Base-by-base conservation (phyloP, 2,888 invertebrate species). In the Neocrepidodera transversa region DNA sequence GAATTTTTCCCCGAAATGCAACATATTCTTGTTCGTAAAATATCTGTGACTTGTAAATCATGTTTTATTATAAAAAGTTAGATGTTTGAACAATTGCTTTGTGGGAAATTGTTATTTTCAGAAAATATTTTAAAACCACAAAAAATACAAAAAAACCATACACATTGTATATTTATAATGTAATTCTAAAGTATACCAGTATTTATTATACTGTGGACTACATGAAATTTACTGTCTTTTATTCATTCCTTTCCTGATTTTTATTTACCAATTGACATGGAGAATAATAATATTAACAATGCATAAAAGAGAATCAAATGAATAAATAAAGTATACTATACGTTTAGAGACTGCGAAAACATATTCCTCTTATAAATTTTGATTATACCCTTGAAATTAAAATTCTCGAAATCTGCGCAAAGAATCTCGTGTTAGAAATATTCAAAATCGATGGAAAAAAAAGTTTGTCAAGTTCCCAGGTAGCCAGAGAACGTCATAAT, bases 91-190 rank as follows among this genome's bases (percentile, higher is more conserved):
- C 79, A 79, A 73, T 75, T 80, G 80, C 80, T 80, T 80, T 80
- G 80, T 81, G 80, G 81, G 81, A 80, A 81, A 81, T 81, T 81
- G 82, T 81, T 82, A 81, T 81, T 81, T 82, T 82, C 80, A 81
- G 80, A 81, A 80, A 81, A 81, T 80, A 80, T 81, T 79, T 79
- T 79, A 79, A 80, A 80, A 79, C 76, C 76, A 78, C 76, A 78
- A 78, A 79, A n/a, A 78, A 79, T 78, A 76, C 70, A 76, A 76
- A 76, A 77, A 79, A 79, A 79, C 78, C 78, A 78, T 80, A 80
- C 80, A 81, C 80, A 81, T 81, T 82, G 81, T 82, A 82, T 81
- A 82, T 81, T 82, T 82, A 81, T 81, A 81, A 81, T 81, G 81
- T 82, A 81, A 80, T 81, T 81, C 80, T 80, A 80, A 81, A 81